Base-by-base conservation (phyloP, 2,113 vertebrate species). In the Leptosomus discolor region DNA sequence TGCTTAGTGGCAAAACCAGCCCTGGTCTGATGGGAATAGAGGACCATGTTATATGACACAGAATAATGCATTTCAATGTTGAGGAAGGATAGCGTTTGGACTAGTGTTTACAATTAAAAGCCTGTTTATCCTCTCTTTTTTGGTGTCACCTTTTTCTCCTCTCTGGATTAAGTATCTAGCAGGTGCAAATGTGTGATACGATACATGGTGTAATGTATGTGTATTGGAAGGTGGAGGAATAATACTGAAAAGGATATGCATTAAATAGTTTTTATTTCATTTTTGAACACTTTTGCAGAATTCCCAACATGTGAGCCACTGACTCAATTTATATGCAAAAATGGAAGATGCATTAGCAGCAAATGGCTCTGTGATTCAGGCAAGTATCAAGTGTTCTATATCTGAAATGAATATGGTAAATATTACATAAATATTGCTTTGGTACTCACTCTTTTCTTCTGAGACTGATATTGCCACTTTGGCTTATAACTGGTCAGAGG, bases 351-450 rank as follows among this genome's bases (percentile, higher is more conserved):
- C 94, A 98, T 99, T 97, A 99, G 98, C 90, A 98, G 97, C 90
- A 99, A 99, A 88, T 99, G 99, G 99, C 99, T 98, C 41, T 99
- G 99, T 60, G 99, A 99, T 94, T 98, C 99, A 97, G 99, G 99
- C 98, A 98, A 98, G 98, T 97, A 75, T 70, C 13, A 12, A 36
- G 16, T 36, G 20, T 68, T 94, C 58, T n/a, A 0, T 48, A 39
- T 37, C 30, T 50, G 69, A 60, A 89, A 39, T 15, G 2, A 56
- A 11, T 65, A 26, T 27, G 14, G 43, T 23, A 17, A 48, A 20
- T 67, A 48, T 19, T 71, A 37, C 37, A n/a, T 74, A 75, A 75
- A n/a, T 71, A 68, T 12, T 73, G 10, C 70, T 79, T 68, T 67
- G 46, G n/a, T 67, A 23, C 5, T 41, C 14, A 8, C n/a, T 51